Evolutionary conservation across 2,113 vertebrate species (phyloP), one percentile per base, ranked within the genome.

Genomic region (Vulpes ferrilata): DNA sequence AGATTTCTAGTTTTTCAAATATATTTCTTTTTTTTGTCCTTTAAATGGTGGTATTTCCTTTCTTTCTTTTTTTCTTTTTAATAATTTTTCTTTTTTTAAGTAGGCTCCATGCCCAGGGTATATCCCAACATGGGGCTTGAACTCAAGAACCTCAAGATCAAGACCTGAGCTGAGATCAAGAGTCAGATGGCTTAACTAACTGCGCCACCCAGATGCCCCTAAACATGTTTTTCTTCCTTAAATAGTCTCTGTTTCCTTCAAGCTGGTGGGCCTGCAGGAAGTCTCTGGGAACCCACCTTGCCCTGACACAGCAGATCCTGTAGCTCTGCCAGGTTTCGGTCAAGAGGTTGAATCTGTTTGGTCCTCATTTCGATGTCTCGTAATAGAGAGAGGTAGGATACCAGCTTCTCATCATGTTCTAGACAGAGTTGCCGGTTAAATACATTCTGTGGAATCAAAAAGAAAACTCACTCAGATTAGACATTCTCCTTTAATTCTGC

Each of bases 341-440:
- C 99, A 0, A 97, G 96, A 0, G 99, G 98, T 51, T 99, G 99
- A 97, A 99, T 98, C 32, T 98, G 98, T 53, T 99, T 99, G 62
- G 99, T 99, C 53, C 98, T 98, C 97, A 99, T 99, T 98, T 99
- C 99, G 1, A 99, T 98, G n/a, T 99, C 99, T 88, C 99, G 98
- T 55, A 99, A 99, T 97, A 99, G 98, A 95, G 99, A 99, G 15
- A 99, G 98, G 90, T 99, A 99, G 0, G 99, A 99, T 0, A 99
- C 95, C 38, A 99, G 98, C 85, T 98, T 99, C 98, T 99, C 99
- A 78, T 99, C 99, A 0, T 99, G 99, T 94, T 99, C 99, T 97
- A 99, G 98, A 82, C 99, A 99, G 97, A 99, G 98, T 95, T 99
- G 99, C 84, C 99, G 99, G 96, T 98, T 98, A 88, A 99, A 97